Evolutionary conservation across 2,113 vertebrate genomes (phyloP), one percentile per base, ranked within the genome.

Genomic region (Ageneiosus marmoratus): DNA sequence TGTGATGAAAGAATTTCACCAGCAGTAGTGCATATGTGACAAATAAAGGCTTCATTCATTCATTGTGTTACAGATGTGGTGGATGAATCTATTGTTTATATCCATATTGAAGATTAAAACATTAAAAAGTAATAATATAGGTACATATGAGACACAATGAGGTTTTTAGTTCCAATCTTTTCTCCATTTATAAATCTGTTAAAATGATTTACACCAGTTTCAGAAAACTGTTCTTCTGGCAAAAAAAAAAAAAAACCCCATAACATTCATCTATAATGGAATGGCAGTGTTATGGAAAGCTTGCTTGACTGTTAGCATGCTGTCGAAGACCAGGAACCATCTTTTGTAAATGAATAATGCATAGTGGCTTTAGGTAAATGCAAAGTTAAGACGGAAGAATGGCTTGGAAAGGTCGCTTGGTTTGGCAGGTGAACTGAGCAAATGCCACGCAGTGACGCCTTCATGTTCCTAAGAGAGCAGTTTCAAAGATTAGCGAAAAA

Each of bases 261-360:
- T 55, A 37, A 80, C 27, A 41, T 44, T 27, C 70, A 62, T 44
- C 77, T 34, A 63, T 41, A 76, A 41, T 73, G 29, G 34, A 72
- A 65, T 18, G 32, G 20, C 44, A 76, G 16, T 41, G 1, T 51
- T 76, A 72, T 48, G 58, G 29, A 65, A 51, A 6, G 22, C 72
- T 63, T 76, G 29, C 11, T 12, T 51, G 34, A 41, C 80, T 82
- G 80, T 53, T 65, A 50, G 27, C 56, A 22, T 73, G 24, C 51
- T 51, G 18, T 65, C 6, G 13, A 13, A 62, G 46, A 18, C 58
- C 51, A 51, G 53, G 34, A 12, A 67, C 24, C 32, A 60, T 75
- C 62, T 85, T 41, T 78, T 60, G 74, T 29, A 3, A 72, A 85
- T 85, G 74, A 67, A 85, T 85, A 82, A 85, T 85, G 53, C 80